Base-by-base conservation (phyloP, 2,888 invertebrate genomes). In the Brachypterus glaber region DNA sequence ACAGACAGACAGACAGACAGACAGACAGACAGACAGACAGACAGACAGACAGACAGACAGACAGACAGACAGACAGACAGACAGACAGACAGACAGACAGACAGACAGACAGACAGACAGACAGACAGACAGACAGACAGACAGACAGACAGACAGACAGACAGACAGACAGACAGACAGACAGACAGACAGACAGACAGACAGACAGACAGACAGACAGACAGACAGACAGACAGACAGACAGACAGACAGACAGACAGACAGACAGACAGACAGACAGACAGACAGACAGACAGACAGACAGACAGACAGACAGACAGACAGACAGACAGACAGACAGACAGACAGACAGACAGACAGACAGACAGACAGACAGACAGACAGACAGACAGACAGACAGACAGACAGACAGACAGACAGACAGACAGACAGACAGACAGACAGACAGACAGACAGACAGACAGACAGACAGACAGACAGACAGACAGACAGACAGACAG, bases 101-200 rank as follows among this genome's bases (percentile, higher is more conserved):
- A n/a, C n/a, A n/a, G n/a, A n/a, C n/a, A n/a, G n/a, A n/a, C n/a
- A n/a, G n/a, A n/a, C n/a, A n/a, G n/a, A n/a, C n/a, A n/a, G n/a
- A n/a, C n/a, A n/a, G n/a, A n/a, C n/a, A n/a, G n/a, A n/a, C n/a
- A n/a, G n/a, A n/a, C n/a, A n/a, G n/a, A n/a, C n/a, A n/a, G n/a
- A n/a, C n/a, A n/a, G n/a, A n/a, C n/a, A n/a, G n/a, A n/a, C n/a
- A n/a, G n/a, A n/a, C n/a, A n/a, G n/a, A n/a, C n/a, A n/a, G n/a
- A n/a, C n/a, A n/a, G n/a, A 26, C 16, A 16, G 32, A 31, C 16
- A 16, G 32, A 31, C 16, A 16, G 32, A 31, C 16, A 16, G 32
- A 31, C 16, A 16, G 32, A 31, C 16, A 16, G 32, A 31, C 16
- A 16, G 32, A 31, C 16, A 16, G 32, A 31, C 16, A 16, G 32